A percentile compares a stretch with the other conserved stretches of the same genome.
Evolutionary conservation across 1,140 invertebrate species (phyloP).

Genomic region (Ridgeia piscesae): DNA sequence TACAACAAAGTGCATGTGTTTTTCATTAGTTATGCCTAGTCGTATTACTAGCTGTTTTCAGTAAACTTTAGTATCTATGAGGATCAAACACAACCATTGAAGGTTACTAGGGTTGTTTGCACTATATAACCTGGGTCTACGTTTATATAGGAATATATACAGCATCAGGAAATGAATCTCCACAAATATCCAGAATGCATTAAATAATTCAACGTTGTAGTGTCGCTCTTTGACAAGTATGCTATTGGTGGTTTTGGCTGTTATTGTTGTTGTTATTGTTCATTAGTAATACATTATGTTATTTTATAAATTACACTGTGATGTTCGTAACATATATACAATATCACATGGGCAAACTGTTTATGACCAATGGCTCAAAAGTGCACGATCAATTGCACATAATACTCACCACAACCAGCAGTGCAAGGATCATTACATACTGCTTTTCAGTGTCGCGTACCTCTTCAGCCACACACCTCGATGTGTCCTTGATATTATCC

Average conservation of each 20-base stretch:
- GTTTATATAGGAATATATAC: neutral
- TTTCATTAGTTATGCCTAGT: neutral
- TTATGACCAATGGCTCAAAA: too few relatives aligned
- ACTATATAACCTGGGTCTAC: neutral
- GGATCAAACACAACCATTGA: too few relatives aligned
- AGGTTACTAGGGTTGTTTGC: too few relatives aligned
- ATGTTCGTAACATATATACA: too few relatives aligned
- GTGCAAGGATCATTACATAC: conserved; percentile 61
- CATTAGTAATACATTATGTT: neutral
- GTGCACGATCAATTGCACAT: neutral
- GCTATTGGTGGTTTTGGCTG: neutral
- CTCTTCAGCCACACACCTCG: conserved; percentile 60
- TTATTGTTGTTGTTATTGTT: neutral
- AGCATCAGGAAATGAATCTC: neutral
- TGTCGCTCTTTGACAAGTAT: neutral
- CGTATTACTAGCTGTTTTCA: too few relatives aligned
- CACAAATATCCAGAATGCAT: neutral
- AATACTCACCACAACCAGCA: conserved; percentile 61
- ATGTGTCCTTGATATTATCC: conserved; percentile 32
- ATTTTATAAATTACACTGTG: too few relatives aligned
- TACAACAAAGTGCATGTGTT: neutral
- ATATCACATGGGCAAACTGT: too few relatives aligned
- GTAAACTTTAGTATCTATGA: too few relatives aligned
- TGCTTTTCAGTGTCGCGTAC: conserved; percentile 61
- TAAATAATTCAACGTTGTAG: neutral